Conservation (phyloP, 1,140 invertebrate genomes). For the Maconellicoccus hirsutus region DNA sequence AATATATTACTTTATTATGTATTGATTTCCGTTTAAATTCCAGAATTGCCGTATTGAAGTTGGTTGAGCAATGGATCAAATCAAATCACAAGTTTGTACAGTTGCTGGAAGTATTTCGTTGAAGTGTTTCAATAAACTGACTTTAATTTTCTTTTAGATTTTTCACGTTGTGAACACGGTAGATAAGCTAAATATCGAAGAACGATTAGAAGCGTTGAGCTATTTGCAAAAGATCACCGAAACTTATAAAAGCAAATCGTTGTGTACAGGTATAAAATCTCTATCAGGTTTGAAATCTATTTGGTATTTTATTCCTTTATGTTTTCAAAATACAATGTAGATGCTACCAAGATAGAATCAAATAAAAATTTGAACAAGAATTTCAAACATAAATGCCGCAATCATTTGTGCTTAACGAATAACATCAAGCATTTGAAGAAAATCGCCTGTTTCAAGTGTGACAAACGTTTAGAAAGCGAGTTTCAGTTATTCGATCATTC, state of each 20-base stretch:
- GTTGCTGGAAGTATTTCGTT: too few species aligned
- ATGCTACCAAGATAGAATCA: not conserved
- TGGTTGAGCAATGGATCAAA: not conserved
- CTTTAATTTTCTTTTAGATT: not conserved
- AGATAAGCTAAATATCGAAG: not conserved
- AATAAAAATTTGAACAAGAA: not conserved
- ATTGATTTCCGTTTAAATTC: too few species aligned
- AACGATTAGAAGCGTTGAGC: not conserved
- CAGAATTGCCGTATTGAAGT: too few species aligned
- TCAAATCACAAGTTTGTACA: constrained; percentile 18
- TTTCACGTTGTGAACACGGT: not conserved
- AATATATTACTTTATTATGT: too few species aligned
- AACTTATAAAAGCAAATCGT: not conserved
- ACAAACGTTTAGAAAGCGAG: constrained; percentile 11
- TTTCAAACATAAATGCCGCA: not conserved
- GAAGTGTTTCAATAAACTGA: not conserved
- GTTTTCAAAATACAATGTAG: not conserved
- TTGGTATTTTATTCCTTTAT: not conserved
- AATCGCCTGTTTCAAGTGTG: constrained; percentile 12
- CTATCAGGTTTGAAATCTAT: not conserved
- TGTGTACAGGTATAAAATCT: not conserved
- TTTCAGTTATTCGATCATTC: constrained; percentile 16
- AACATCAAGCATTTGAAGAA: constrained; percentile 16
- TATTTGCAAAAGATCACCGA: constrained; percentile 13
- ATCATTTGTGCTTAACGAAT: not conserved